These are phyloP conservation scores for Euura lappo DNA, from an alignment of 1,140 invertebrate genomes.

Conservation along the genomic window DNA sequence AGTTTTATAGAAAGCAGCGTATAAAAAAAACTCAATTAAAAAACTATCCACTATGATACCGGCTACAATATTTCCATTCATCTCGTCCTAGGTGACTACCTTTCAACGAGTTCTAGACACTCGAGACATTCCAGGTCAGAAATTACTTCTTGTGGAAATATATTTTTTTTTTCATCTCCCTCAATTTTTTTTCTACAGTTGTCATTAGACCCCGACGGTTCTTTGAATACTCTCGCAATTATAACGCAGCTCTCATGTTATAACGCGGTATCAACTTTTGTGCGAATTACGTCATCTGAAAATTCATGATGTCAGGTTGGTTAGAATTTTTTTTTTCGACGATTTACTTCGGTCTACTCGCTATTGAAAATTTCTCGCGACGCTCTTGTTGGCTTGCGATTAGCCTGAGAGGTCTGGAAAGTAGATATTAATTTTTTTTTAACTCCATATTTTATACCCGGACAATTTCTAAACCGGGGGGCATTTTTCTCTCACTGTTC, in stretches of 20 bases:
- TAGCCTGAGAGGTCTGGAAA: not conserved
- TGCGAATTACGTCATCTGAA: too few species aligned
- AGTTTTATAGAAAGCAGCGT: too few species aligned
- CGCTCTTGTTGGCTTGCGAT: not conserved
- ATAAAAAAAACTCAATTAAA: too few species aligned
- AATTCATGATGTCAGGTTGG: too few species aligned
- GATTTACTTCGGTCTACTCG: not conserved
- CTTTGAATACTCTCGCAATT: not conserved
- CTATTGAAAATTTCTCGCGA: not conserved
- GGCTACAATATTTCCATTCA: too few species aligned
- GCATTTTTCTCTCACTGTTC: too few species aligned
- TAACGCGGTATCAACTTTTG: not conserved
- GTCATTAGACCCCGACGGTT: not conserved
- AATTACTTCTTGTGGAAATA: not conserved
- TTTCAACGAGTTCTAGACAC: not conserved
- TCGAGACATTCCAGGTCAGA: slow-evolving; percentile 1
- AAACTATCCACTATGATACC: too few species aligned
- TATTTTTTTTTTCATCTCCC: not conserved
- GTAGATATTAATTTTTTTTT: not conserved
- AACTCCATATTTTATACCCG: too few species aligned
- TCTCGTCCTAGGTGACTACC: not conserved
- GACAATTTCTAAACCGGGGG: too few species aligned
- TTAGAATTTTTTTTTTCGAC: not conserved
- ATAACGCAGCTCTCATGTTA: too few species aligned
- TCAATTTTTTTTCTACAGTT: not conserved